Base-by-base conservation (phyloP, 2,113 vertebrate genomes). In the Ptilonorhynchus violaceus region DNA sequence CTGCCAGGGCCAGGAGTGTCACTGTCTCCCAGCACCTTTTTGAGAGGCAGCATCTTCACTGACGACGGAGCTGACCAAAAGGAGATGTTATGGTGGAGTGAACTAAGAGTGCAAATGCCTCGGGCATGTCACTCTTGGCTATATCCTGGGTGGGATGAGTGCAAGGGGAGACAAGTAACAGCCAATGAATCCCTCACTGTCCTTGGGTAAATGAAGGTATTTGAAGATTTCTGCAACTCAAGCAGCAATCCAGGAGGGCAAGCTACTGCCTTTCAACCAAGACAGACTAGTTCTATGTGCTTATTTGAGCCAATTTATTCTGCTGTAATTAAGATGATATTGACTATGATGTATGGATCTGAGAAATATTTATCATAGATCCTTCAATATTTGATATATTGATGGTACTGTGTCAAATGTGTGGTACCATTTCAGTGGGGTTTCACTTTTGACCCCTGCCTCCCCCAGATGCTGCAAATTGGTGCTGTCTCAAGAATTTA, bases 181-280 rank as follows among this genome's bases (percentile, higher is more conserved):
- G 60, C 17, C 0, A 0, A 20, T 3, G 24, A 35, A 55, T 46
- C 13, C 60, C 46, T 74, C 0, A 0, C 7, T 44, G 39, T 41
- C 66, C 88, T 50, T 41, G 60, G 18, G 55, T 9, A 55, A 15
- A 15, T 5, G 9, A 64, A 64, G 15, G 12, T 44, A 17, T 64
- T 49, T 59, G 55, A 50, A 50, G 41, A 50, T 35, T 4, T 6
- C 39, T 6, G 2, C 35, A 55, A 59, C 44, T 82, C 28, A 23
- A 60, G 56, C 25, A 42, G 60, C 18, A 39, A 13, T 56, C 9
- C 18, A 66, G 11, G 17, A 60, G 39, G 19, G 23, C 35, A 46
- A 60, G 35, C 14, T 39, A 6, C 15, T 55, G 33, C 44, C 39
- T 63, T 44, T 74, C 0, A 5, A 30, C 6, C 6, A 20, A 63